Evolutionary conservation across 2,113 vertebrate species (phyloP), one percentile per base, ranked within the genome.

Genomic region (Litocranius walleri): DNA sequence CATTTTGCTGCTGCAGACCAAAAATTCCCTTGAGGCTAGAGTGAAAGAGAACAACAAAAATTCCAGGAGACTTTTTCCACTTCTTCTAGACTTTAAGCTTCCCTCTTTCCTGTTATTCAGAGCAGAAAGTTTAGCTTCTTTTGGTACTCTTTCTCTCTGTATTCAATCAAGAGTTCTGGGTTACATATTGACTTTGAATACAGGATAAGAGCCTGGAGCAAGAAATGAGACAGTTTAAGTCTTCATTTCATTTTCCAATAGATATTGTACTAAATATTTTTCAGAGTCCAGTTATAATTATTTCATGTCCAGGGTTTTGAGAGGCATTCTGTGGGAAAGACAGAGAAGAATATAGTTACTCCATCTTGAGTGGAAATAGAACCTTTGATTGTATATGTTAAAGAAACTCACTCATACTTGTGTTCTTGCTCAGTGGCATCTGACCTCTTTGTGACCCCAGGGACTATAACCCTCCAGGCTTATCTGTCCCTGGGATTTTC

Each of bases 361-460:
- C 5, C 29, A 27, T 56, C 77, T 88, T 50, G n/a, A 62, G 17
- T 90, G 25, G 29, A 30, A 25, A 30, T 52, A 36, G 30, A 77
- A 0, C 23, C 33, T 45, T 67, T 43, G 5, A 48, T 78, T 84
- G 12, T 27, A 15, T 6, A 6, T 33, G 16, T 33, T 30, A 50
- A 50, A 81, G 45, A 81, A 50, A 64, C 56, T 83, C 40, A 45
- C n/a, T 71, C 0, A 0, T 77, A 36, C 36, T 27, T 43, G 36
- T 0, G 0, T 25, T 43, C 12, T 43, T 77, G 36, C 12, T 43
- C 36, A 43, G 19, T 40, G 5, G 3, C n/a, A 23, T 40, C 67
- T 40, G 19, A 71, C 19, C 19, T 77, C 71, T 77, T 43, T 77
- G 23, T 43, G 12, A 43, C 12, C 23, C 71, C 36, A 43, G 40